A percentile compares a stretch with the other conserved stretches of the same genome.
Evolutionary conservation across 1,140 invertebrate genomes (phyloP).

Genomic region (Trichonephila clavipes): DNA sequence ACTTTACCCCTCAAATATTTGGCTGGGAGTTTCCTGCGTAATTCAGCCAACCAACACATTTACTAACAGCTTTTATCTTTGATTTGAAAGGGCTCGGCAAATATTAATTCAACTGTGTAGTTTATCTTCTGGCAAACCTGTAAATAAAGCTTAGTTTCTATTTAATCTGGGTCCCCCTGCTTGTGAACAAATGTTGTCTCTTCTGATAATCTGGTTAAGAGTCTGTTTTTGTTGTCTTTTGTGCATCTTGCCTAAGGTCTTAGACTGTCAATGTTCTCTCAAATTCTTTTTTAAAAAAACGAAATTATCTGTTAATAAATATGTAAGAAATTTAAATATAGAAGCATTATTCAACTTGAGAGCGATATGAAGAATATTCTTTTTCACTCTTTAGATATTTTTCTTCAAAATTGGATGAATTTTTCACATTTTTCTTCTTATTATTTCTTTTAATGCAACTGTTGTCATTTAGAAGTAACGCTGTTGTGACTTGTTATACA

Average conservation of each 20-base stretch:
- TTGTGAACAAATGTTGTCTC: neutral
- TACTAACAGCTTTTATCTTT: slow-evolving; percentile 36
- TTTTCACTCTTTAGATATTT: no score
- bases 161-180: neutral
- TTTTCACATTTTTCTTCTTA: no score
- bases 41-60: neutral
- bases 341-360: no score
- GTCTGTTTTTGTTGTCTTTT: neutral
- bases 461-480: no score
- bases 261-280: no score
- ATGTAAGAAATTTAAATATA: no score
- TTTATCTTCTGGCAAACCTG: neutral
- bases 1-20: slow-evolving; percentile 31
- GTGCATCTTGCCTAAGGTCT: neutral
- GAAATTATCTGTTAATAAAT: no score
- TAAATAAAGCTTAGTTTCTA: slow-evolving; percentile 15
- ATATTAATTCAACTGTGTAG: slow-evolving; percentile 1
- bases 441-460: no score
- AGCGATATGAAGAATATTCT: no score
- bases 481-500: no score
- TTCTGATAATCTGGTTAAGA: neutral
- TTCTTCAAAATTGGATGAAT: no score
- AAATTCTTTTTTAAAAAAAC: no score
- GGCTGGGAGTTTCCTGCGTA: neutral
- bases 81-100: slow-evolving; percentile 26